Base-by-base conservation (phyloP, 2,797 vertebrate genomes). In the Triplophysa bombifrons region DNA sequence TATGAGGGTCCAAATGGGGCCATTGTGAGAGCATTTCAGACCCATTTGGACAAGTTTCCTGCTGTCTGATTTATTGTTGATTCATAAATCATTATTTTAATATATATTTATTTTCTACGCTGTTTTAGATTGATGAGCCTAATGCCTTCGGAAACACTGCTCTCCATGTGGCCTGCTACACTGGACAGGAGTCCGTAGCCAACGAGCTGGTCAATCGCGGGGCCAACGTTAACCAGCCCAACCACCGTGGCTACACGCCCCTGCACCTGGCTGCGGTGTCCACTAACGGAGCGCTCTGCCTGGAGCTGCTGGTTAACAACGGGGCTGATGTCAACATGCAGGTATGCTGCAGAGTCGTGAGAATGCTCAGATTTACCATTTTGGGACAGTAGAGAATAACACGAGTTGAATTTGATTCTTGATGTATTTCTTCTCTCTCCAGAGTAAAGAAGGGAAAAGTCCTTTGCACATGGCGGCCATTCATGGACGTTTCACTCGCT, bases 401-500 rank as follows among this genome's bases (percentile, higher is more conserved):
- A 41, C 2, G 10, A 41, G 41, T 10, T 41, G 41, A 9, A 11
- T 41, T 1, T 11, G 10, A 41, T 41, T 41, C n/a, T 71, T 8
- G 14, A 25, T 19, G 65, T 63, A 53, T 34, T 38, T 60, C 38
- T 73, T 2, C 67, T 30, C 11, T 61, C 80, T 75, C 48, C 86
- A 99, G 97, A 98, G 97, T 88, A 98, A 96, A 94, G 96, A 98
- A 94, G 98, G 98, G 88, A 98, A 98, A 91, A 99, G 97, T 89
- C 98, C 98, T 75, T 87, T 99, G 92, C 98, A 99, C 92, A 99
- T 99, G 98, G 97, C 98, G 84, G 98, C 98, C 88, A 98, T 99
- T 88, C 97, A 99, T 3, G 98, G 98, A 86, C 96, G 98, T 82
- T 99, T 99, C 93, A 99, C 97, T 4, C 96, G 98, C 82, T 99